Evolutionary conservation across 2,797 vertebrate species (phyloP).

Genomic region (Sparus aurata): DNA sequence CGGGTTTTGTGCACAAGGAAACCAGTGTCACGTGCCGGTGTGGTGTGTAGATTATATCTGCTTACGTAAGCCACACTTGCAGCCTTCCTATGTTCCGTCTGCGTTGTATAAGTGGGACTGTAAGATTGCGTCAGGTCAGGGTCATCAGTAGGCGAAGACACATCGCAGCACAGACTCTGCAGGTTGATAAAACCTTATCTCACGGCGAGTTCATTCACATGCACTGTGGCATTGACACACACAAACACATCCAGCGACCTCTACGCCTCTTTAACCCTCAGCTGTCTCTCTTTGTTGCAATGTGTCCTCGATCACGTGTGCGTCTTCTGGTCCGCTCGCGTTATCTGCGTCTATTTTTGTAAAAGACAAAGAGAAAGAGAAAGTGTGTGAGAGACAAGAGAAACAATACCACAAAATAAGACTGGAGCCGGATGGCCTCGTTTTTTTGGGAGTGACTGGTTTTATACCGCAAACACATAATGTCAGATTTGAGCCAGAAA

Average conservation of each 20-base stretch:
- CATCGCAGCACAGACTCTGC: conserved; percentile 9
- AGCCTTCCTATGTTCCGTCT: not conserved
- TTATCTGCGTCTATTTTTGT: too few species aligned
- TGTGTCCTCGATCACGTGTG: not conserved
- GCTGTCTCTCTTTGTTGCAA: not conserved
- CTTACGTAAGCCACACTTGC: conserved; percentile 23
- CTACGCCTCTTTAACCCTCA: conserved; percentile 5
- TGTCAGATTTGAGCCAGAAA: conserved; percentile 29
- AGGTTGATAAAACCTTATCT: conserved; percentile 54
- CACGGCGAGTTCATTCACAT: conserved; percentile 36
- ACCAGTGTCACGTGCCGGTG: conserved; percentile 10
- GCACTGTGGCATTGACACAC: conserved; percentile 13
- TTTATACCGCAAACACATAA: not conserved
- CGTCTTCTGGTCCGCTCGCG: not conserved
- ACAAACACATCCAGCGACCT: conserved; percentile 1
- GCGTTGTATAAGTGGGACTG: conserved; percentile 18
- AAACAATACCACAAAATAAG: not conserved
- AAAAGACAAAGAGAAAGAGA: not conserved
- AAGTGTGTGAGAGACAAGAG: too few species aligned
- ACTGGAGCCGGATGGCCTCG: not conserved
- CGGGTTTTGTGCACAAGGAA: too few species aligned
- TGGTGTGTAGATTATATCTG: not conserved
- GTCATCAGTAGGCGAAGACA: conserved; percentile 1
- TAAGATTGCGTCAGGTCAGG: conserved; percentile 3
- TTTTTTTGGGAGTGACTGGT: not conserved